phyloP scores from a whole-genome alignment of 2,888 invertebrate species.

The Xestia rhomboidea region DNA sequence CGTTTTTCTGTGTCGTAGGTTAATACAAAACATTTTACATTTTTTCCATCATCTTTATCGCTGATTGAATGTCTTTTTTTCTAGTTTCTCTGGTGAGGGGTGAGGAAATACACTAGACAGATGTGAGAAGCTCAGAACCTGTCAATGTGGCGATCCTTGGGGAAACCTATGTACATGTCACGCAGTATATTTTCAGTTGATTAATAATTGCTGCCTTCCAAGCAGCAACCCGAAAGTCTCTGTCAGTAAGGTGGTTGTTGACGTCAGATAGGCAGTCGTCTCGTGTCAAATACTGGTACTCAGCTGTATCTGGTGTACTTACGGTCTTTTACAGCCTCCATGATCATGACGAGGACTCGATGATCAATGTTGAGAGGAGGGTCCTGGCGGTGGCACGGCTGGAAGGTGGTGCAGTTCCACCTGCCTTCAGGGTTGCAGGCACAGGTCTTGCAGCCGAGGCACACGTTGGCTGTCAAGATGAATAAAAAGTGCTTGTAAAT shows the following conservation, averaged over 20 bases:
- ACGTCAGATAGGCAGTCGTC: background rate
- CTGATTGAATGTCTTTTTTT: background rate
- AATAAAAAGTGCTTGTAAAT: background rate
- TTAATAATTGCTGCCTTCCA: background rate
- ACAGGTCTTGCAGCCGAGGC: constrained; percentile 76
- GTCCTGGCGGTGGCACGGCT: constrained; percentile 65
- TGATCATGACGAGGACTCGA: constrained; percentile 67
- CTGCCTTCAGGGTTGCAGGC: constrained; percentile 69
- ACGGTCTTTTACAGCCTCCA: constrained; percentile 72
- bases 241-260: background rate
- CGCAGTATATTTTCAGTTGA: background rate
- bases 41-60: background rate
- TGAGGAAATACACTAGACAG: background rate
- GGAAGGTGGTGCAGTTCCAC: constrained; percentile 74
- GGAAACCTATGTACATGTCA: background rate
- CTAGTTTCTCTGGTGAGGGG: background rate
- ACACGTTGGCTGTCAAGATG: constrained; percentile 74
- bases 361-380: constrained; percentile 70
- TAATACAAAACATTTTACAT: background rate
- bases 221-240: background rate
- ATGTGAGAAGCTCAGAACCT: background rate
- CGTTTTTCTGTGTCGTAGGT: background rate
- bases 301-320: constrained; percentile 36
- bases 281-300: background rate
- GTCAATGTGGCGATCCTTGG: background rate